Evolutionary conservation across 2,888 invertebrate genomes (phyloP).

Genomic region (Chloroclystis v-ata): DNA sequence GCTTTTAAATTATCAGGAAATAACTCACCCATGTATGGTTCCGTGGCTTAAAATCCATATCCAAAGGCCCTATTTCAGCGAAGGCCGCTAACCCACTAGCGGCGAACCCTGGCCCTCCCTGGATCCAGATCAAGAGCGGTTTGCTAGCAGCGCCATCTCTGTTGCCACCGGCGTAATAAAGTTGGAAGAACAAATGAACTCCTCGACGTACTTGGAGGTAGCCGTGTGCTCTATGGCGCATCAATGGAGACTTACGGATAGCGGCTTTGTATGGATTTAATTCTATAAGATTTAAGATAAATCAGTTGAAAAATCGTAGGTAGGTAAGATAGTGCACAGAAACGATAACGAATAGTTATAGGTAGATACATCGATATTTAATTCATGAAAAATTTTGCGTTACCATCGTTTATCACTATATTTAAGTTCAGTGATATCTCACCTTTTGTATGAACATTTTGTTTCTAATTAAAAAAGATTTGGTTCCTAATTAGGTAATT

Average conservation of each 20-base stretch:
- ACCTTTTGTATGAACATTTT: too few species aligned
- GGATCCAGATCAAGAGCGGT: conserved; percentile 91
- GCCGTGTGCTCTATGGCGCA: conserved; percentile 73
- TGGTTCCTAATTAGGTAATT: too few species aligned
- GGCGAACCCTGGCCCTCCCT: conserved; percentile 92
- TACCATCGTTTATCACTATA: too few species aligned
- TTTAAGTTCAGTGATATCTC: too few species aligned
- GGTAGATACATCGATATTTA: too few species aligned
- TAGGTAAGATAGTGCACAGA: too few species aligned
- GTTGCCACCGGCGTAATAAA: conserved; percentile 86
- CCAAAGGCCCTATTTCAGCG: conserved; percentile 87
- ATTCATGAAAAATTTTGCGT: too few species aligned
- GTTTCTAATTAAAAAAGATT: too few species aligned
- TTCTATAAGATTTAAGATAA: neutral
- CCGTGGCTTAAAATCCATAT: conserved; percentile 80
- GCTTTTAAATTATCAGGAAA: too few species aligned
- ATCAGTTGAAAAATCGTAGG: too few species aligned
- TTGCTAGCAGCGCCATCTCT: conserved; percentile 71
- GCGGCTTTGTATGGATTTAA: conserved; percentile 53
- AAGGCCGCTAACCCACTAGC: conserved; percentile 92
- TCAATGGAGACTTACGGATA: conserved; percentile 40
- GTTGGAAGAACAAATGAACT: conserved; percentile 91
- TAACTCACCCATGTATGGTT: conserved; percentile 87
- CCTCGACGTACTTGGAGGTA: conserved; percentile 85
- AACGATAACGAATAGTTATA: too few species aligned